Base-by-base conservation (phyloP, 2,797 vertebrate species). In the Micromesistius poutassou region DNA sequence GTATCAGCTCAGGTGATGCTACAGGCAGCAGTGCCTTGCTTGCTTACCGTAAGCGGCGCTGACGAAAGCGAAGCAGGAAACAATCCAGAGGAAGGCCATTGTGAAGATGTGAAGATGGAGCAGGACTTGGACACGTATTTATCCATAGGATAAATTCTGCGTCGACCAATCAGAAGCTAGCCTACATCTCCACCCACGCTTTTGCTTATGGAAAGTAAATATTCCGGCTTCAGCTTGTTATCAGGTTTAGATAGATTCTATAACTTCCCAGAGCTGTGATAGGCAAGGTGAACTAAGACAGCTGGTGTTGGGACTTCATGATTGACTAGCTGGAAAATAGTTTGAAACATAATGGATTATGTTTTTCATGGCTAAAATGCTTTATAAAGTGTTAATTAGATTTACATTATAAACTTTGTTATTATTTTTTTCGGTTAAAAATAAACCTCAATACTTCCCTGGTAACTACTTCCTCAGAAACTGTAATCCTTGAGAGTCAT, bases 61-160 rank as follows among this genome's bases (percentile, higher is more conserved):
- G 81, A 94, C 1, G 55, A 96, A 88, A 75, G 91, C 93, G 1
- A 92, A 83, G 82, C 93, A 94, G 78, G 93, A 91, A 0, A 95
- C 8, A 16, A 94, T 79, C 93, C 91, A 93, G 71, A 95, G 89
- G 79, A 89, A 88, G 76, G 89, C 87, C 94, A 95, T 93, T 85
- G 55, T 83, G 84, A 80, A 13, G 75, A 83, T 78, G 38, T 68
- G 78, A 50, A 68, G 50, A 68, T 12, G 73, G 0, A 42, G 38
- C 30, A 30, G 5, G 46, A n/a, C 7, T 0, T 50, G 70, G 0
- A 71, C 40, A 50, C 71, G 0, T 38, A 86, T 93, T 90, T 91
- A 93, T 89, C 6, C 40, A 3, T 0, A 5, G n/a, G 33, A 71
- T n/a, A n/a, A n/a, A n/a, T 12, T 0, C 2, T 2, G 1, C 40